These are phyloP conservation scores for Wasmannia auropunctata DNA, from an alignment of 1,140 invertebrate genomes.

Conservation along the genomic window DNA sequence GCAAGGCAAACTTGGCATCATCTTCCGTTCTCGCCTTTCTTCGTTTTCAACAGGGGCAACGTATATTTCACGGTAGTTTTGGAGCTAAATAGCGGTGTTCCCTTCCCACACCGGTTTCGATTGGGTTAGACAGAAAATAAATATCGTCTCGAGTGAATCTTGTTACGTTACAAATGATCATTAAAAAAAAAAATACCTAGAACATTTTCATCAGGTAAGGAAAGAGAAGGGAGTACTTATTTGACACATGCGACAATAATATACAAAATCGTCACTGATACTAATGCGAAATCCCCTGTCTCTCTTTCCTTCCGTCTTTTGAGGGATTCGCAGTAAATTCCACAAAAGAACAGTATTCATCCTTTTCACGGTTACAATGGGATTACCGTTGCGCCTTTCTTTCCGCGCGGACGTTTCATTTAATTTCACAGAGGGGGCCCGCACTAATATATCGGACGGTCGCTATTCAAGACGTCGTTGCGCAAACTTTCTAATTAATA, in stretches of 20 bases:
- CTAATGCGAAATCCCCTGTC: not conserved
- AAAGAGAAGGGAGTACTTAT: not conserved
- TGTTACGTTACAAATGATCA: not conserved
- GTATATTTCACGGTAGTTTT: not conserved
- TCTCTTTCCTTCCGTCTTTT: not conserved
- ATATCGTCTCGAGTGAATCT: not conserved
- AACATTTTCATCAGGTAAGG: not conserved
- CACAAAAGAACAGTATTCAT: conserved; percentile 28
- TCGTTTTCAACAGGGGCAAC: conserved; percentile 13
- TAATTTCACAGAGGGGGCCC: conserved; percentile 7
- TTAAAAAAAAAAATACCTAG: not conserved
- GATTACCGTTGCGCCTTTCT: conserved; percentile 16
- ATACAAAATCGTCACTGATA: not conserved
- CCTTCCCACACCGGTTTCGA: not conserved
- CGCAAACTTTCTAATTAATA: conserved; percentile 58
- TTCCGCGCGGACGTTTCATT: conserved; percentile 27
- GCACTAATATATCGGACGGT: not conserved
- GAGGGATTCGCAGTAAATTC: conserved; percentile 1
- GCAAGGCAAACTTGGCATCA: conserved; percentile 58
- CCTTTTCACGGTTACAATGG: conserved; percentile 6
- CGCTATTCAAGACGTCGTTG: conserved; percentile 3
- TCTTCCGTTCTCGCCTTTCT: conserved; percentile 19
- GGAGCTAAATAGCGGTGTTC: conserved; percentile 38
- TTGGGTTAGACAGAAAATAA: conserved; percentile 22
- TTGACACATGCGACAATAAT: not conserved